Conservation (phyloP, 2,888 invertebrate genomes). For the Trachelus tabidus region DNA sequence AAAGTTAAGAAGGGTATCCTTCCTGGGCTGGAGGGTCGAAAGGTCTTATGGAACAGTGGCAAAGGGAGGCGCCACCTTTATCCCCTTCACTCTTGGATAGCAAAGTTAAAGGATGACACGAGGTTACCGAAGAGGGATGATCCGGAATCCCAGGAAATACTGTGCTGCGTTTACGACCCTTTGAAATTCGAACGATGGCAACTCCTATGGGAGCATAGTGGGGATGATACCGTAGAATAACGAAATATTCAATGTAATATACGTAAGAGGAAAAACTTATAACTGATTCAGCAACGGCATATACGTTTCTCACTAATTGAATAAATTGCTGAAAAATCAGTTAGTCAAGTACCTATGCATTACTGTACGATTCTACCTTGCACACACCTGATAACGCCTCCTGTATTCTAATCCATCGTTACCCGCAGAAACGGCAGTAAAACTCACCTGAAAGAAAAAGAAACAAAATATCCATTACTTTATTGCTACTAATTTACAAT, state of each 20-base stretch:
- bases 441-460: not conserved
- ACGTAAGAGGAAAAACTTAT: not conserved
- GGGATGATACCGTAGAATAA: not conserved
- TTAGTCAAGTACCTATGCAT: not conserved
- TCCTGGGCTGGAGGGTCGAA: not conserved
- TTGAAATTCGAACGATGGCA: not conserved
- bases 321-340: not conserved
- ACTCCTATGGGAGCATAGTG: not conserved
- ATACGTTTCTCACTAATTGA: not conserved
- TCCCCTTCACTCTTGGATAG: not conserved
- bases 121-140: not conserved
- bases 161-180: not conserved
- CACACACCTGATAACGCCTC: not conserved
- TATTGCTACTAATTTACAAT: not conserved
- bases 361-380: too few species aligned
- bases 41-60: not conserved
- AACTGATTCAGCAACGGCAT: not conserved
- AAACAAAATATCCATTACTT: not conserved
- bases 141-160: not conserved
- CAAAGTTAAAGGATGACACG: conserved; percentile 3
- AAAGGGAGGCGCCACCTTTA: not conserved
- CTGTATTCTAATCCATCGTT: not conserved
- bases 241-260: not conserved
- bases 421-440: not conserved
- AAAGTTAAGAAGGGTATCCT: not conserved